Percentiles rank a stretch among this genome's conserved stretches.
Evolutionary conservation across 2,113 vertebrate species (phyloP).

Genomic region (Labeo rohita): DNA sequence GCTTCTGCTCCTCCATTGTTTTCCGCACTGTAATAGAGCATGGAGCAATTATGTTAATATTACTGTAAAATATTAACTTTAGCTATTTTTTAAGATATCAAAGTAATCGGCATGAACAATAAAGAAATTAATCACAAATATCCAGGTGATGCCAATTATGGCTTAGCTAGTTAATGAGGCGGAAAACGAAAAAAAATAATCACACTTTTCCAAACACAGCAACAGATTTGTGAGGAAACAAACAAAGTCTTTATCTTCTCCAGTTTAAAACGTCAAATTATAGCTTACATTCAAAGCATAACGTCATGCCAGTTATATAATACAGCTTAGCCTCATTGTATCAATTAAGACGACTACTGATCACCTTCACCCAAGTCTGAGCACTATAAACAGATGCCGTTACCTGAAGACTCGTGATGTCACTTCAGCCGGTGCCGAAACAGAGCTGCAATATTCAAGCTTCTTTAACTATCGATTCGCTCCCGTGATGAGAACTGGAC

Average conservation of each 20-base stretch:
- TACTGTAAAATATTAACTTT: neutral
- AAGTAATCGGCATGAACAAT: neutral
- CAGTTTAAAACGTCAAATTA: neutral
- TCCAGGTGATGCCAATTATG: constrained; percentile 13
- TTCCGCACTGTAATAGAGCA: constrained; percentile 74
- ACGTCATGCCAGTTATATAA: constrained; percentile 19
- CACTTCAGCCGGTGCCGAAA: constrained; percentile 81
- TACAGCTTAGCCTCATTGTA: neutral
- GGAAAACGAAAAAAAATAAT: neutral
- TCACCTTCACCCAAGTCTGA: neutral
- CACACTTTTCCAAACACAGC: neutral
- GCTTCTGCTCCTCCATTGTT: constrained; percentile 89
- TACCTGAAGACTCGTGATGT: constrained; percentile 81
- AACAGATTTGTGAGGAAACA: neutral
- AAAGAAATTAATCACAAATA: neutral
- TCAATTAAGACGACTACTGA: neutral
- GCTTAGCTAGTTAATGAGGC: neutral
- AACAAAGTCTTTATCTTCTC: neutral
- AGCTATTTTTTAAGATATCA: neutral
- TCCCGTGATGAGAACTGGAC: constrained; percentile 72
- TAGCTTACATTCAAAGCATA: neutral
- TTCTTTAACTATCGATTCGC: constrained; percentile 77
- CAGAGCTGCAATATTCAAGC: constrained; percentile 80
- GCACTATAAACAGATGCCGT: neutral
- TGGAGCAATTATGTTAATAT: neutral